Percentiles rank a stretch among this genome's conserved stretches.
Conservation (phyloP, 2,113 vertebrate species). For the Eptesicus fuscus region DNA sequence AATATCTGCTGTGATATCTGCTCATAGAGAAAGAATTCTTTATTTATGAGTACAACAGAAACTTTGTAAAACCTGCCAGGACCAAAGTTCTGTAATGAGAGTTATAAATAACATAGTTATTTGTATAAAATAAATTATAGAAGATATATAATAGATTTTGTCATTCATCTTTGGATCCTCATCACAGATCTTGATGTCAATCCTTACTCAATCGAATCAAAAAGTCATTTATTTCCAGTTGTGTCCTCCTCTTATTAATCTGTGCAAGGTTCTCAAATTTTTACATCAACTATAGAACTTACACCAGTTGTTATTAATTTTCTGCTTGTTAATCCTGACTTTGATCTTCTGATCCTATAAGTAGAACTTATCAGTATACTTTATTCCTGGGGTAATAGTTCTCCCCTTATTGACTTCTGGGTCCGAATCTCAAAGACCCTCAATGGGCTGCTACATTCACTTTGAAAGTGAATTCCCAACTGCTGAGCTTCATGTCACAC, state of each 20-base stretch:
- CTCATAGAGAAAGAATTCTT: background rate
- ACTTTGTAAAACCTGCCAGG: background rate
- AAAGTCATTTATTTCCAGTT: background rate
- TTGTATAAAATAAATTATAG: background rate
- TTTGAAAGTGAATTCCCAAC: background rate
- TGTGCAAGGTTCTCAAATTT: background rate
- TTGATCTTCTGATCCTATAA: background rate
- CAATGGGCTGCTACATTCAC: background rate
- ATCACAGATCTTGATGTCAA: background rate
- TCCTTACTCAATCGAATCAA: background rate
- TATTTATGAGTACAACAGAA: background rate
- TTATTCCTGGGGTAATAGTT: background rate
- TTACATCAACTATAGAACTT: background rate
- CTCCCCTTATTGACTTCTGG: background rate
- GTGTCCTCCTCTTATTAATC: background rate
- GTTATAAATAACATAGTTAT: background rate
- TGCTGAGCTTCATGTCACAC: background rate
- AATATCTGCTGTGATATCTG: background rate
- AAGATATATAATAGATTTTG: background rate
- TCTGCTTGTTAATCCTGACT: background rate
- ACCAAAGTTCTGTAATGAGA: background rate
- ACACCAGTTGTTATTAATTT: background rate
- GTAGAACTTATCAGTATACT: background rate
- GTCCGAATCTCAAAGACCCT: background rate
- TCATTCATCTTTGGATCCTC: background rate